Conservation (phyloP, 2,113 vertebrate genomes). For the Pungitius pungitius region DNA sequence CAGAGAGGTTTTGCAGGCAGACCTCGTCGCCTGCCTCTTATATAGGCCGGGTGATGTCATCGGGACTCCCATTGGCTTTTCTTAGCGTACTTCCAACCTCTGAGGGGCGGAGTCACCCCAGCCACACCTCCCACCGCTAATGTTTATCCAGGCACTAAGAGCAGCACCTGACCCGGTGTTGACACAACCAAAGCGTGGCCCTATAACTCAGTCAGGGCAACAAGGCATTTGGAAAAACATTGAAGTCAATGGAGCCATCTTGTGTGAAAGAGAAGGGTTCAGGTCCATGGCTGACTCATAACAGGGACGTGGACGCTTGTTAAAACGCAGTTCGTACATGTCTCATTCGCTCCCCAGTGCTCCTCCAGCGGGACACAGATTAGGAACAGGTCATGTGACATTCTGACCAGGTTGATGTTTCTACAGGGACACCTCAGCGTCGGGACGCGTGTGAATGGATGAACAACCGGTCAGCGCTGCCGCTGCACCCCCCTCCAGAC, state of each 20-base stretch:
- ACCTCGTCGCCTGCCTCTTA: constrained; percentile 51
- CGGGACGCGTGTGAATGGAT: constrained; percentile 29
- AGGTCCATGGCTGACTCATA: not conserved
- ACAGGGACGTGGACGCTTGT: not conserved
- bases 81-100: constrained; percentile 63
- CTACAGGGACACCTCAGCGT: constrained; percentile 39
- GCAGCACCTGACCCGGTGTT: constrained; percentile 32
- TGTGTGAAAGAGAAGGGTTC: not conserved
- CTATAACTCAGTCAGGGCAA: constrained; percentile 17
- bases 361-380: constrained; percentile 15
- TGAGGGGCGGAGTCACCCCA: constrained; percentile 38
- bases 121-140: constrained; percentile 41
- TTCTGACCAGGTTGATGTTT: constrained; percentile 63
- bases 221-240: constrained; percentile 13
- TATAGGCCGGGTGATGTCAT: constrained; percentile 67
- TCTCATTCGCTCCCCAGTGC: no score
- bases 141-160: constrained; percentile 37
- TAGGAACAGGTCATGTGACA: constrained; percentile 32
- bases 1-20: constrained; percentile 28
- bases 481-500: no score
- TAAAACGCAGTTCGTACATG: not conserved
- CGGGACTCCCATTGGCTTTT: not conserved
- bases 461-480: not conserved
- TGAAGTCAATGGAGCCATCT: not conserved
- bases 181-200: constrained; percentile 36